Base-by-base conservation (phyloP, 2,113 vertebrate genomes). In the Corvus hawaiiensis region DNA sequence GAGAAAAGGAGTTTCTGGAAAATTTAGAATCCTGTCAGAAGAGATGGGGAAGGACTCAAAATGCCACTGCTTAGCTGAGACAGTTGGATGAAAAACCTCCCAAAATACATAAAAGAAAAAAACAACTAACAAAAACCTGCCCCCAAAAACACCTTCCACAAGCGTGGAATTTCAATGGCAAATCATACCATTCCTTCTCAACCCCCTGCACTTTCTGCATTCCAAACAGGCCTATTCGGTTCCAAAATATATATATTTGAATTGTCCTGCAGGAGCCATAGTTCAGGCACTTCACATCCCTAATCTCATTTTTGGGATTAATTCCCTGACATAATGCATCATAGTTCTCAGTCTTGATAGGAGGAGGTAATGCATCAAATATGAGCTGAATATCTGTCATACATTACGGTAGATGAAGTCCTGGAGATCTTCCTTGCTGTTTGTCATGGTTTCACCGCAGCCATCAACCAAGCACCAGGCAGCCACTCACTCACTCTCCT, bases 321-420 rank as follows among this genome's bases (percentile, higher is more conserved):
- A 91, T 67, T 81, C 30, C 43, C 52, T 89, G 48, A 30, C 35
- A 78, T 77, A 81, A 71, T 74, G n/a, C 55, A 87, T 81, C 33
- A 32, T 17, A 75, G 30, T 64, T 87, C 78, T 93, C 84, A 78
- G 16, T 39, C 35, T 48, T 89, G 35, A 44, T 68, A 78, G 54
- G 30, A 64, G 61, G 11, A 94, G 27, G 35, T 82, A 93, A 96
- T 93, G 28, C 16, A 94, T 93, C 84, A 96, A 87, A 75, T 84
- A 64, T 55, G 66, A 97, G 30, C 52, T 89, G 66, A 94, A 82
- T 77, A 94, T 93, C 86, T 96, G 86, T 76, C 79, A 73, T 49
- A 6, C 28, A 54, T 83, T 83, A 80, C 37, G 35, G 28, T 24
- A 90, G 27, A 52, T 30, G 44, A 88, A 76, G 24, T 92, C 83